These are phyloP conservation scores for Agonum fuliginosum DNA, from an alignment of 2,888 invertebrate genomes.

Conservation along the genomic window DNA sequence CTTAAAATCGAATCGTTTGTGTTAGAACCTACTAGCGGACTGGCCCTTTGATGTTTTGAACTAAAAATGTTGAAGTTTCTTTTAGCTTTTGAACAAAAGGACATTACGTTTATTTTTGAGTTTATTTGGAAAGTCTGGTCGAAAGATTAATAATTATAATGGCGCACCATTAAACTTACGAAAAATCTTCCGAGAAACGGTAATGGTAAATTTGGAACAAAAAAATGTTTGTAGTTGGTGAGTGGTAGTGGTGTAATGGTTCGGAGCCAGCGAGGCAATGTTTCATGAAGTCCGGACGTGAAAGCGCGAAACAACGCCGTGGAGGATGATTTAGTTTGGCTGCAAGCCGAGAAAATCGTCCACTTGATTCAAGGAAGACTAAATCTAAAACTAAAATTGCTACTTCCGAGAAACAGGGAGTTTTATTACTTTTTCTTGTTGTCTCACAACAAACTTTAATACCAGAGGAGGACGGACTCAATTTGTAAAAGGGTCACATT, in stretches of 20 bases:
- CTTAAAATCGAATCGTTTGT: too few species aligned
- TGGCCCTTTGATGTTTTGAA: too few species aligned
- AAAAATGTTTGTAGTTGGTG: slow-evolving; percentile 23
- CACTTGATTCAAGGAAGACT: slow-evolving; percentile 17
- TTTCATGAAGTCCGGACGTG: slow-evolving; percentile 21
- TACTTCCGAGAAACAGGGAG: not conserved
- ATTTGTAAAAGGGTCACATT: too few species aligned
- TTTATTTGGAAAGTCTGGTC: not conserved
- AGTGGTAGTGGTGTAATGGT: slow-evolving; percentile 43
- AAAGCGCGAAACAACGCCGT: slow-evolving; percentile 4
- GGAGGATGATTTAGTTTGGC: slow-evolving; percentile 22
- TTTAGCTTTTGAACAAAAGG: too few species aligned
- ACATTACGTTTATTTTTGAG: not conserved
- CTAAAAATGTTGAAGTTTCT: too few species aligned
- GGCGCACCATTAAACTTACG: slow-evolving; percentile 20
- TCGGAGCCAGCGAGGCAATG: slow-evolving; percentile 24
- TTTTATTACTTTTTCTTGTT: not conserved
- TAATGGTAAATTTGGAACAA: slow-evolving; percentile 34
- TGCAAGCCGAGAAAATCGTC: slow-evolving; percentile 21
- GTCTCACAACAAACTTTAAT: not conserved
- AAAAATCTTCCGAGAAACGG: slow-evolving; percentile 36
- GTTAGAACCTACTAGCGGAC: too few species aligned
- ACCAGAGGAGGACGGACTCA: too few species aligned
- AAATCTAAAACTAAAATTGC: slow-evolving; percentile 1
- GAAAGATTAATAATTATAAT: not conserved